Evolutionary conservation across 2,888 invertebrate species (phyloP).

Genomic region (Tineola bisselliella): DNA sequence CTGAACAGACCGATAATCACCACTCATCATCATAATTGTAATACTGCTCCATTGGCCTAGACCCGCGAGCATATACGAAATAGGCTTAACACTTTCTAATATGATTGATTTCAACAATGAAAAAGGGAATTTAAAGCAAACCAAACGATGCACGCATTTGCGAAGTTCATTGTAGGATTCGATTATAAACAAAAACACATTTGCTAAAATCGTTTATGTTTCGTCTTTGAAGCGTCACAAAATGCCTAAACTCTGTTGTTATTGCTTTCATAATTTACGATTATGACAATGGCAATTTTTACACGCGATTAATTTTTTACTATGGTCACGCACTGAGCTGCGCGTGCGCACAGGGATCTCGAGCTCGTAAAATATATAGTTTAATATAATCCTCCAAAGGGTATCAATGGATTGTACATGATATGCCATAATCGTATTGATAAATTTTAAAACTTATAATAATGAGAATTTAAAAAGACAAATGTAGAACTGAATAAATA

Average conservation of each 20-base stretch:
- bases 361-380: slow-evolving; percentile 4
- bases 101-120: too few relatives aligned
- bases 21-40: too few relatives aligned
- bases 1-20: too few relatives aligned
- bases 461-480: neutral
- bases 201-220: neutral
- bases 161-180: neutral
- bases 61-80: too few relatives aligned
- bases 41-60: too few relatives aligned
- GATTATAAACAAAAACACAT: neutral
- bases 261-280: slow-evolving; percentile 39
- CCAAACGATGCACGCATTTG: neutral
- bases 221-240: slow-evolving; percentile 9
- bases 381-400: slow-evolving; percentile 2
- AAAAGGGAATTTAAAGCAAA: neutral
- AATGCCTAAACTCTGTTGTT: slow-evolving; percentile 27
- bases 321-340: slow-evolving; percentile 20
- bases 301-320: slow-evolving; percentile 42
- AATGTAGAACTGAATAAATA: neutral
- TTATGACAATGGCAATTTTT: slow-evolving; percentile 44
- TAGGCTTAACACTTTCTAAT: too few relatives aligned
- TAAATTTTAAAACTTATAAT: neutral
- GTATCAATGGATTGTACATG: neutral
- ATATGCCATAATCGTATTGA: neutral
- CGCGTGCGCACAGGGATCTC: neutral